These are phyloP conservation scores for Autographa gamma DNA, from an alignment of 2,888 invertebrate genomes.

Conservation along the genomic window DNA sequence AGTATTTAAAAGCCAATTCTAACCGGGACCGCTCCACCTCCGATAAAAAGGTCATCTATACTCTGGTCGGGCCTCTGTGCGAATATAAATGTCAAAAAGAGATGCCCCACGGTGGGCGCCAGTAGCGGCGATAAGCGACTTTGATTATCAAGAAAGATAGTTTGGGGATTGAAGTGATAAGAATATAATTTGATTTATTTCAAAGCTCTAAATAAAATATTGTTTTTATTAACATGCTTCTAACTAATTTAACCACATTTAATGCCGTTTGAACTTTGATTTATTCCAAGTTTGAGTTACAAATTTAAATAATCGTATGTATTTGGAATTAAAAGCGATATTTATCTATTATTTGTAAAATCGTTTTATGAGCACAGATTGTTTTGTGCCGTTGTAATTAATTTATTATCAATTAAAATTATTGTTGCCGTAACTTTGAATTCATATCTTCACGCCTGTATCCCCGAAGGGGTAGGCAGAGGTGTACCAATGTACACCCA, in stretches of 20 bases:
- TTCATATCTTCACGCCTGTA: no score
- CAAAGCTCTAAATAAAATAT: no score
- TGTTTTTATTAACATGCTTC: no score
- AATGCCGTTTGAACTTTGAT: neutral
- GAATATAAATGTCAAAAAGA: conserved; percentile 74
- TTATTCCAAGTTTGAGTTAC: neutral
- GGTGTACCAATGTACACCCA: no score
- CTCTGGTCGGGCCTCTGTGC: conserved; percentile 57
- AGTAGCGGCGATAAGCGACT: conserved; percentile 31
- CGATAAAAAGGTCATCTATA: conserved; percentile 76
- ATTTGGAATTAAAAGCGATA: neutral
- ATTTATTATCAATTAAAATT: neutral
- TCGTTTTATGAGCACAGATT: neutral
- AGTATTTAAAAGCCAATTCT: conserved; percentile 70
- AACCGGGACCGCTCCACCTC: conserved; percentile 61
- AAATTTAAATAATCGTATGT: neutral
- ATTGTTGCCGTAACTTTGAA: no score
- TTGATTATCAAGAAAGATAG: no score
- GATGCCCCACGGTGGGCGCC: conserved; percentile 45
- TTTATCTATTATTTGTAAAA: neutral
- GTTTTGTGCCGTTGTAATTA: neutral
- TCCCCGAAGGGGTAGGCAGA: no score
- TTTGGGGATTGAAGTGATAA: no score
- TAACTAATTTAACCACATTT: neutral
- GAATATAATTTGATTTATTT: no score